Base-by-base conservation (phyloP, 2,113 vertebrate genomes). In the Sander vitreus region DNA sequence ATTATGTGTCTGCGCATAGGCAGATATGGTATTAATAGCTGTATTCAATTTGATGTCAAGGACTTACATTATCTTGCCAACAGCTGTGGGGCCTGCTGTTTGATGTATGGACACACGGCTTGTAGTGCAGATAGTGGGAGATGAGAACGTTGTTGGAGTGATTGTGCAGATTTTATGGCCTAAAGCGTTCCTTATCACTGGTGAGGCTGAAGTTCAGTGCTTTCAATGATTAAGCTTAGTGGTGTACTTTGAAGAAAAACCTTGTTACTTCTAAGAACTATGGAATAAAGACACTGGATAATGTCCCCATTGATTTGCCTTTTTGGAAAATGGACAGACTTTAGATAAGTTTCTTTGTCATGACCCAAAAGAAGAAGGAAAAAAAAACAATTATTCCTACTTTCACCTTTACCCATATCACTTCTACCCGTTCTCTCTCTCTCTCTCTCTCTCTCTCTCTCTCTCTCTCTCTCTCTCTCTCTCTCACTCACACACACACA, bases 21-120 rank as follows among this genome's bases (percentile, higher is more conserved):
- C 83, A 88, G 88, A 92, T 91, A 89, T 60, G 78, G 74, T 87
- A 91, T 92, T 93, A 91, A 92, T 91, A 86, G 80, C 85, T 54
- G 53, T 87, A 82, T 86, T 92, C 80, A 65, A 89, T 89, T 92
- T 90, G 75, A 92, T 92, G 85, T 92, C 84, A 80, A 85, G 79
- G 70, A 66, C 88, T 91, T 76, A 62, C 79, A 82, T 92, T 92
- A 90, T 89, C 88, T 88, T 50, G 75, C 88, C 76, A 89, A 71
- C 79, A 87, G 89, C 89, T 84, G 76, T 77, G 51, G 65, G 69
- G 75, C 67, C 77, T 47, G 77, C 85, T 77, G 77, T 86, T 83
- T 93, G 88, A 91, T 90, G 80, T 87, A 88, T 90, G 79, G 78
- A 90, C 81, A 80, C 69, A 76, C 14, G 50, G 80, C 74, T 83